phyloP scores from a whole-genome alignment of 2,888 invertebrate genomes.

The Nymphalis c-album region DNA sequence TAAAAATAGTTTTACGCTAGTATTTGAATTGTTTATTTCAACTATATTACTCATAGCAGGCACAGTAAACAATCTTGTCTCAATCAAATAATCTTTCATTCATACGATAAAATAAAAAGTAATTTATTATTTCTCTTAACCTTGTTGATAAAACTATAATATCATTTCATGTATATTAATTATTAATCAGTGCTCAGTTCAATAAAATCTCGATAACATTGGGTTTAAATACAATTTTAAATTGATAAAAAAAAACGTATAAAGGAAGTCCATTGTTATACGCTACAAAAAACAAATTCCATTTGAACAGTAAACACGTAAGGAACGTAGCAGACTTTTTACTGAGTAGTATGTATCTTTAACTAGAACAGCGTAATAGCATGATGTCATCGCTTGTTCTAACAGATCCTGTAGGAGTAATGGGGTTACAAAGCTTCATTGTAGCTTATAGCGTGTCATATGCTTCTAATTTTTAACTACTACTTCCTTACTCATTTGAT shows the following conservation, averaged over 20 bases:
- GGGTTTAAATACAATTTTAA: no score
- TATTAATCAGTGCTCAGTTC: no score
- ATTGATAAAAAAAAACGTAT: no score
- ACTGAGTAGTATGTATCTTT: background rate
- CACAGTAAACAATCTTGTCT: no score
- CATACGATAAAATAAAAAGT: no score
- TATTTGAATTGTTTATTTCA: background rate
- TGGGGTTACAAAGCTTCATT: slow-evolving; percentile 23
- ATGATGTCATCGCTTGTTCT: slow-evolving; percentile 21
- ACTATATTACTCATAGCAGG: no score
- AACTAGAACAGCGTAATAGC: slow-evolving; percentile 3
- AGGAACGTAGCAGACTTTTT: slow-evolving; percentile 1
- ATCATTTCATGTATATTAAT: no score
- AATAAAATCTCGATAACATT: no score
- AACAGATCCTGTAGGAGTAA: slow-evolving; percentile 22
- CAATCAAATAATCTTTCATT: no score
- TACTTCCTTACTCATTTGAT: background rate
- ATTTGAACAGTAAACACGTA: background rate
- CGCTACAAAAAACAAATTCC: background rate
- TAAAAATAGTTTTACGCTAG: background rate
- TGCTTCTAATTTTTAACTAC: slow-evolving; percentile 11
- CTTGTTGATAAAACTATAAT: no score
- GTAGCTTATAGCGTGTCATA: slow-evolving; percentile 12
- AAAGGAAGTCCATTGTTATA: no score
- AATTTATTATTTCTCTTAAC: no score